Percentiles rank a stretch among this genome's conserved stretches.
These are phyloP conservation scores for Anoplius nigerrimus DNA, from an alignment of 2,888 invertebrate genomes.

Conservation along the genomic window DNA sequence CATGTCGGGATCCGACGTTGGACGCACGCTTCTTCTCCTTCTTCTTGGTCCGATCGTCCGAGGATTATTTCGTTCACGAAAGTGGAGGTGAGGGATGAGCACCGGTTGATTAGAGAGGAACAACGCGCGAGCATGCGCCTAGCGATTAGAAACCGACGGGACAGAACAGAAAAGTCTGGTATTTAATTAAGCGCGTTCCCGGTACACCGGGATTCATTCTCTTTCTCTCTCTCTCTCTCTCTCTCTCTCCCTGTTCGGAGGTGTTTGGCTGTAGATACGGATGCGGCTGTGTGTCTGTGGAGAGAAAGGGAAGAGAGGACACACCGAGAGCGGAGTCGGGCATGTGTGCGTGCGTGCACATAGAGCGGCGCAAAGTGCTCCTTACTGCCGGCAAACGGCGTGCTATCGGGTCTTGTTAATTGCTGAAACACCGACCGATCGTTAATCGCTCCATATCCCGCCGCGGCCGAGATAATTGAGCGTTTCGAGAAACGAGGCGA, in stretches of 20 bases:
- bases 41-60: not conserved
- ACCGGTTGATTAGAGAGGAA: slow-evolving; percentile 1
- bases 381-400: slow-evolving; percentile 22
- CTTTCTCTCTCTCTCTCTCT: not conserved
- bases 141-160: slow-evolving; percentile 41
- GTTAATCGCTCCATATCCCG: slow-evolving; percentile 40
- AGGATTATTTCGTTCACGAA: not conserved
- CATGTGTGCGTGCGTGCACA: not conserved
- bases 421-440: slow-evolving; percentile 48
- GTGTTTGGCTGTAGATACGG: no score
- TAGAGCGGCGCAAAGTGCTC: slow-evolving; percentile 4
- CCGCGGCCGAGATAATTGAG: slow-evolving; percentile 38
- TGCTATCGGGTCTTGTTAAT: slow-evolving; percentile 49
- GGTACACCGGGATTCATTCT: slow-evolving; percentile 11
- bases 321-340: not conserved
- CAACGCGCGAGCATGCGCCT: slow-evolving; percentile 23
- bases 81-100: not conserved
- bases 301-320: no score
- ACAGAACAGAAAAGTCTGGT: slow-evolving; percentile 33
- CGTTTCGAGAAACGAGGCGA: slow-evolving; percentile 40
- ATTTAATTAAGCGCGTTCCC: slow-evolving; percentile 46
- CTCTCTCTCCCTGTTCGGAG: no score
- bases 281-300: no score
- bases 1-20: no score
- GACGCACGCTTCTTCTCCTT: no score